Evolutionary conservation across 2,113 vertebrate genomes (phyloP), one percentile per base, ranked within the genome.

Genomic region (Piaya cayana): DNA sequence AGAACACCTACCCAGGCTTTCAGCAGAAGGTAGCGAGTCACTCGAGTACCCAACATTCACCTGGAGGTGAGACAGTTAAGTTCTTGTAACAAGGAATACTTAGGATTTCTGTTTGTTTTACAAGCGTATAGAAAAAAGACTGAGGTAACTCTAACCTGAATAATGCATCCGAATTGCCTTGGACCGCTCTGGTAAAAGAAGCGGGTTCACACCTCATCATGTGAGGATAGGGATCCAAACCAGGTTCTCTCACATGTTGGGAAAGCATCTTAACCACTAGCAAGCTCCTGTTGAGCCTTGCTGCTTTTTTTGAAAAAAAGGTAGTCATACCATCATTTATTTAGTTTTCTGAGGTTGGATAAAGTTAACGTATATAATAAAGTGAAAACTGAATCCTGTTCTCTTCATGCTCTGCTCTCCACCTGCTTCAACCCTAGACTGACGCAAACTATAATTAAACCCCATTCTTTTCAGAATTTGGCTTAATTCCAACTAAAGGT

Each of bases 1-100:
- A 49, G 26, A 65, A 70, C 43, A 16, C 20, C 27, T 70, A 30
- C 56, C 23, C 29, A 15, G 45, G 34, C 27, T 81, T 16, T 49
- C 63, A 26, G 79, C 63, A 55, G 63, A 34, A 69, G 36, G 58
- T 1, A 30, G 50, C 1, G 4, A 72, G 47, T 5, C 30, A 62
- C 45, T 70, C 8, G 3, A 65, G 60, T 2, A 27, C n/a, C 75
- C 2, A 1, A 30, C n/a, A 27, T 22, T 19, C n/a, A 53, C 47
- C 32, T 15, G 27, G 27, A 67, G 67, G 52, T 1, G 3, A 63
- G 37, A 56, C 0, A 0, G 22, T 49, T 2, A 56, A 30, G 8
- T 19, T 86, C 72, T 62, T 6, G 3, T 1, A 8, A 13, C 45
- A 32, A 64, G 32, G 0, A 76, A 29, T 26, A 26, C 12, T 11